These are phyloP conservation scores for Steinernema feltiae DNA, from an alignment of 1,140 invertebrate genomes.

Conservation along the genomic window DNA sequence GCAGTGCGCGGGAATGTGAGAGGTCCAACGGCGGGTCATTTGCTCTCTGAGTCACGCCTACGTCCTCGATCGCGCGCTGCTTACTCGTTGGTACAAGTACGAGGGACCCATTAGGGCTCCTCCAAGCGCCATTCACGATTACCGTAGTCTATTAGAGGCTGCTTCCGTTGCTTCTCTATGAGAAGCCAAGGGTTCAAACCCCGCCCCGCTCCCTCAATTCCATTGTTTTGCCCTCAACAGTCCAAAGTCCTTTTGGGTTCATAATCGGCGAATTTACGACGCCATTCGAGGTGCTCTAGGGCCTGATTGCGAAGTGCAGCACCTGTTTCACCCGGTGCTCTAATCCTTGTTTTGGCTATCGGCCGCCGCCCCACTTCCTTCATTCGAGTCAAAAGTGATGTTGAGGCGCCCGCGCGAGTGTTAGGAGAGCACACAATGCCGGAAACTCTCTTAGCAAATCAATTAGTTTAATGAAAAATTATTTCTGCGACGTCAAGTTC, in stretches of 20 bases:
- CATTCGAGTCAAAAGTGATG: too few relatives aligned
- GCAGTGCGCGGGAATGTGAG: conserved; percentile 14
- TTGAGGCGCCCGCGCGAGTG: too few relatives aligned
- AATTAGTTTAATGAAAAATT: conserved; percentile 6
- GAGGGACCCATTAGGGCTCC: not conserved
- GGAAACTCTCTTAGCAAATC: not conserved
- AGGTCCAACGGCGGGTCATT: not conserved
- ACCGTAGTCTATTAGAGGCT: not conserved
- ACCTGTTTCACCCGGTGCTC: not conserved
- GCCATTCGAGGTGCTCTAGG: too few relatives aligned
- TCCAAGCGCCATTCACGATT: not conserved
- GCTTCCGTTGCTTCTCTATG: too few relatives aligned
- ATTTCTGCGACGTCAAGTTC: not conserved
- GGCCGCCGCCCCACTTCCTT: too few relatives aligned
- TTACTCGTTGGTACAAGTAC: not conserved
- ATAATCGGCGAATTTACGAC: too few relatives aligned
- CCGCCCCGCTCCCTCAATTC: too few relatives aligned
- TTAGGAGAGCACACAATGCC: not conserved
- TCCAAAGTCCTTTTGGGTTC: too few relatives aligned
- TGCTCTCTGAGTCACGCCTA: not conserved
- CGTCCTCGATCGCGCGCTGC: not conserved
- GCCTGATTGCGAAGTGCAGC: not conserved
- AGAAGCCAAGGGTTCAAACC: too few relatives aligned
- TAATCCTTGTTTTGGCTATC: too few relatives aligned
- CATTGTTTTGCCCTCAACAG: too few relatives aligned